These are phyloP conservation scores for Bombus terrestris DNA, from an alignment of 1,140 invertebrate species.

Conservation along the genomic window DNA sequence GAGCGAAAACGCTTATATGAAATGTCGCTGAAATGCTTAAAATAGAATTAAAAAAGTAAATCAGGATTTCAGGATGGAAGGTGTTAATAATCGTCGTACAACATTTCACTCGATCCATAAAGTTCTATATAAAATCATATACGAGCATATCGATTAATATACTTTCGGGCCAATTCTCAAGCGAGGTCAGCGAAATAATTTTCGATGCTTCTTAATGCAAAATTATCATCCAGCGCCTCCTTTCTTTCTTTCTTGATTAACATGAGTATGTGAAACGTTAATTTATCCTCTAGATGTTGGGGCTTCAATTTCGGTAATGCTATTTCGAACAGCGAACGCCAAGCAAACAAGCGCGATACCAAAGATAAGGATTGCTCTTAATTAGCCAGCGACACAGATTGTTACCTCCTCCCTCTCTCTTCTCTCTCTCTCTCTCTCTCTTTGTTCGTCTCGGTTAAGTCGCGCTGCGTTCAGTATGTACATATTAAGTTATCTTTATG, in stretches of 20 bases:
- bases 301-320: constrained; percentile 10
- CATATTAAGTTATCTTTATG: constrained; percentile 43
- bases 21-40: no score
- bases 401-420: not conserved
- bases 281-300: not conserved
- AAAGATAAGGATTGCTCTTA: constrained; percentile 51
- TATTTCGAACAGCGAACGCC: not conserved
- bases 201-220: not conserved
- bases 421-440: not conserved
- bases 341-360: constrained; percentile 33
- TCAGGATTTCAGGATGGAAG: no score
- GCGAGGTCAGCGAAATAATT: not conserved
- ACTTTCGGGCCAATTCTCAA: not conserved
- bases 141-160: no score
- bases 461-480: not conserved
- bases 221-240: not conserved
- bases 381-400: constrained; percentile 46
- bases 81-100: no score
- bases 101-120: no score
- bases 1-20: no score
- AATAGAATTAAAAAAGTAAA: no score
- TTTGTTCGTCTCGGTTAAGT: not conserved
- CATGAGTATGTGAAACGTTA: not conserved
- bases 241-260: no score
- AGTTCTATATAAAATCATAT: no score